Evolutionary conservation across 2,888 invertebrate genomes (phyloP).

Genomic region (Thera obeliscata): DNA sequence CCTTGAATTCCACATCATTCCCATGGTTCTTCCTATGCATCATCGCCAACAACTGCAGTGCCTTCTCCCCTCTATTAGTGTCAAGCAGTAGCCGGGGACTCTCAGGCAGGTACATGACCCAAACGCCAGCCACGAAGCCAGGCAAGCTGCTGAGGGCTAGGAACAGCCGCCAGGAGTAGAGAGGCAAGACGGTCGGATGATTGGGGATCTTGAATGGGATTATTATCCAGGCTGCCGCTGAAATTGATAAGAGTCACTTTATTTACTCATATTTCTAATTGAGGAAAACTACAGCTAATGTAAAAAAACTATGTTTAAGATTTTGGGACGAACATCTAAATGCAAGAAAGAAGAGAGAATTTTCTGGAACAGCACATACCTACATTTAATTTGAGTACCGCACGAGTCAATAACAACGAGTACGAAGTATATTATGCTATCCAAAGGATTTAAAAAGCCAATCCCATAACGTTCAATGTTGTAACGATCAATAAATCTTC

Average conservation of each 20-base stretch:
- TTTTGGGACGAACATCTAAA: too few relatives aligned
- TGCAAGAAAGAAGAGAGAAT: too few relatives aligned
- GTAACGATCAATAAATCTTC: too few relatives aligned
- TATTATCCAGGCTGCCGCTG: constrained; percentile 87
- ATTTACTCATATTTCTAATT: background rate
- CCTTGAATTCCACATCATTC: constrained; percentile 79
- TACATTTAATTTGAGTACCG: too few relatives aligned
- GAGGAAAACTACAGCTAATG: too few relatives aligned
- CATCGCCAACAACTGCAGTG: constrained; percentile 82
- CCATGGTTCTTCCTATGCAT: constrained; percentile 84
- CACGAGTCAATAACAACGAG: too few relatives aligned
- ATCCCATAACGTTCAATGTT: too few relatives aligned
- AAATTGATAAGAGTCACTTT: constrained; percentile 37
- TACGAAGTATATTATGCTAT: too few relatives aligned
- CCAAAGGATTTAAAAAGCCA: too few relatives aligned
- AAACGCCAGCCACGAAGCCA: constrained; percentile 84
- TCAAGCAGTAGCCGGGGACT: constrained; percentile 88
- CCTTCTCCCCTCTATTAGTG: constrained; percentile 83
- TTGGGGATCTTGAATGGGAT: constrained; percentile 79
- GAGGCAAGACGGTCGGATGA: constrained; percentile 66
- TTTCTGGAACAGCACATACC: too few relatives aligned
- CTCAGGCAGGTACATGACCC: constrained; percentile 86
- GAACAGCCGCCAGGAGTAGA: constrained; percentile 90
- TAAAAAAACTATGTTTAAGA: too few relatives aligned
- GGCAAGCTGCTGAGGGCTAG: constrained; percentile 87